Evolutionary conservation across 2,113 vertebrate species (phyloP), one percentile per base, ranked within the genome.

Genomic region (Scomber colias): DNA sequence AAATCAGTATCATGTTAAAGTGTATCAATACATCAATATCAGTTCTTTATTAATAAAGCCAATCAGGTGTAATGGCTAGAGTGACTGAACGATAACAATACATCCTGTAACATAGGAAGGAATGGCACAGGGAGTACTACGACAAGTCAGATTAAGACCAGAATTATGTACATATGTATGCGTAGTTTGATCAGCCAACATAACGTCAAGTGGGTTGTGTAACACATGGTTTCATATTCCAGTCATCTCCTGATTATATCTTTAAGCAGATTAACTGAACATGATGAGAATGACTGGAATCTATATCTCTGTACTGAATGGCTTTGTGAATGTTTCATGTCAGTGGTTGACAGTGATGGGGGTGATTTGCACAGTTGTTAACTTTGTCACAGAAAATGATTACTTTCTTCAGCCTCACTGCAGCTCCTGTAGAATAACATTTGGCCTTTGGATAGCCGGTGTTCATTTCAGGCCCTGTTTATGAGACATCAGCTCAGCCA

Each of bases 401-500:
- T 30, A 13, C 27, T 24, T 81, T 54, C 3, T 24, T 40, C 3
- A 55, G 10, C 16, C 48, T n/a, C 7, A 48, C 6, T 40, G 35
- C 35, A 10, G 56, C 27, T 79, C 31, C 35, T 44, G 16, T n/a
- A 13, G 1, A 13, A 1, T 19, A 60, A 59, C 45, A 64, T 53
- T 45, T 59, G 27, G 31, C 59, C 21, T 80, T 75, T 66, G 53
- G 27, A 31, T 48, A 57, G 11, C 17, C 57, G n/a, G 49, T 72
- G 84, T 75, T 62, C 17, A 71, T 73, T 83, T 79, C 56, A 71
- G 40, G 31, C 2, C 13, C 49, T 55, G 3, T 90, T 85, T 73
- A 84, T 83, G 53, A 71, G 55, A 73, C 53, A 86, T 82, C 55
- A 61, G 53, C 69, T 59, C 24, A 50, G 51, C 66, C 40, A n/a